phyloP scores from a whole-genome alignment of 2,113 vertebrate genomes.

The Neogale vison region DNA sequence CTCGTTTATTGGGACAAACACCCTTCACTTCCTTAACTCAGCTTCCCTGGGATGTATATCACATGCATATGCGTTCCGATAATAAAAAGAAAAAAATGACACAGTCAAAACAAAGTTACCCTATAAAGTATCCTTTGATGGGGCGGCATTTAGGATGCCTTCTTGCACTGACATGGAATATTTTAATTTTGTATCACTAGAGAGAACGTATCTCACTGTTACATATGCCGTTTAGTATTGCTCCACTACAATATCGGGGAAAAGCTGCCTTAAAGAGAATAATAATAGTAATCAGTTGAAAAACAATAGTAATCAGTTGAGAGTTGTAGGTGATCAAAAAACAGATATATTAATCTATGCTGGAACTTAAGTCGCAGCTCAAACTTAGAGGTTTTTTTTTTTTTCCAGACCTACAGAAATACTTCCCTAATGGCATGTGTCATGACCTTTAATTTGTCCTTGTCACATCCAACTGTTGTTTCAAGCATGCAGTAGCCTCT shows the following conservation, averaged over 20 bases:
- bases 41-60: not conserved
- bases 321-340: not conserved
- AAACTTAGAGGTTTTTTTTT: not conserved
- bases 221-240: not conserved
- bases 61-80: not conserved
- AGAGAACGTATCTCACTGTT: not conserved
- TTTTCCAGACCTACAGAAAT: conserved; percentile 6
- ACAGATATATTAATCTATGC: not conserved
- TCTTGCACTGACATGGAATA: not conserved
- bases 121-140: not conserved
- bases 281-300: not conserved
- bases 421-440: not conserved
- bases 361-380: conserved; percentile 42
- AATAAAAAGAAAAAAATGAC: conserved; percentile 30
- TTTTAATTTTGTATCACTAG: not conserved
- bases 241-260: not conserved
- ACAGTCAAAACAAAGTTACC: not conserved
- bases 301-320: not conserved
- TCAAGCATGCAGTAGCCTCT: not conserved
- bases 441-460: conserved; percentile 50
- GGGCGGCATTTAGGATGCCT: not conserved
- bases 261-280: not conserved
- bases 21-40: conserved; percentile 13
- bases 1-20: not conserved
- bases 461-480: conserved; percentile 25